phyloP scores from a whole-genome alignment of 1,140 invertebrate species.

The Drosophila kanapiae region DNA sequence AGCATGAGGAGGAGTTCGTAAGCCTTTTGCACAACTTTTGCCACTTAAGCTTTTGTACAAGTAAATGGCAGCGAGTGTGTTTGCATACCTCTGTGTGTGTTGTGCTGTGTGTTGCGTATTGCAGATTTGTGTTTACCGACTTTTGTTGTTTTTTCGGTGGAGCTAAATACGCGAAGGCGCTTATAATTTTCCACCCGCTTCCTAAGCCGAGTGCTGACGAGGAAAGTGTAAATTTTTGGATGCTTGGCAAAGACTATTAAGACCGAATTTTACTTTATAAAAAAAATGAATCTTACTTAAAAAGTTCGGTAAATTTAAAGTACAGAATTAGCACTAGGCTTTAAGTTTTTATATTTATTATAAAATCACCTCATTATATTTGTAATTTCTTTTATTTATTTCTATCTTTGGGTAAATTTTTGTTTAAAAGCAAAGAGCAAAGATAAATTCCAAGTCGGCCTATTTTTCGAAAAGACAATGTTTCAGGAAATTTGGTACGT shows the following conservation, averaged over 20 bases:
- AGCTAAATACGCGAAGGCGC: slow-evolving; percentile 57
- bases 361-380: neutral
- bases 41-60: slow-evolving; percentile 78
- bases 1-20: slow-evolving; percentile 66
- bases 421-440: neutral
- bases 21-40: slow-evolving; percentile 81
- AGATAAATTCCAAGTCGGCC: neutral
- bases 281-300: no score
- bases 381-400: no score
- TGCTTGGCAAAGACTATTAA: neutral
- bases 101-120: slow-evolving; percentile 25
- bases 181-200: slow-evolving; percentile 65
- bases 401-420: neutral
- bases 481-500: slow-evolving; percentile 52
- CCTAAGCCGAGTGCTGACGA: slow-evolving; percentile 27
- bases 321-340: no score
- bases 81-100: slow-evolving; percentile 4
- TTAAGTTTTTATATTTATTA: neutral
- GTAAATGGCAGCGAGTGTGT: slow-evolving; percentile 54
- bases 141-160: slow-evolving; percentile 43
- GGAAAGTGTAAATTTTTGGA: slow-evolving; percentile 23
- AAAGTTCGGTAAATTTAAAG: no score
- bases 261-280: no score
- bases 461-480: slow-evolving; percentile 20
- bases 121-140: slow-evolving; percentile 44